Evolutionary conservation across 2,113 vertebrate species (phyloP).

Genomic region (Manacus vitellinus): DNA sequence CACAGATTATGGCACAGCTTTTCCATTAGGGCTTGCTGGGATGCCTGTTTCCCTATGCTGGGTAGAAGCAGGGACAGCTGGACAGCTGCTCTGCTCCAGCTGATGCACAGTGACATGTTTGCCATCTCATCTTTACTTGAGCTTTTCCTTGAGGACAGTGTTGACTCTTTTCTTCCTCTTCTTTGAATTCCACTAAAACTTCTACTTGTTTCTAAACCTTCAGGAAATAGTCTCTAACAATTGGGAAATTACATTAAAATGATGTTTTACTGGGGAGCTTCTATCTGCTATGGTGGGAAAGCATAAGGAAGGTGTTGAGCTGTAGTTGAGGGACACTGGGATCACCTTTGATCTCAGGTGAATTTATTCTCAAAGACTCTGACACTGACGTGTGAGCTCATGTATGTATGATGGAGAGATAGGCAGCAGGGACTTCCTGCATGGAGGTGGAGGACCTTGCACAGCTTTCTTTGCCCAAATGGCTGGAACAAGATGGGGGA

Average conservation of each 20-base stretch:
- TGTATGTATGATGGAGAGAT: background rate
- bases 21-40: background rate
- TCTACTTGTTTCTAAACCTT: background rate
- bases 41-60: background rate
- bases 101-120: background rate
- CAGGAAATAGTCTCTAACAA: background rate
- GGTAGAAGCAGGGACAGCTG: background rate
- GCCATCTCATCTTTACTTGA: background rate
- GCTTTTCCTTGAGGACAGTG: background rate
- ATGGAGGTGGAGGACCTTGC: background rate
- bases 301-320: background rate
- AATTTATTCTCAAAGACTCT: background rate
- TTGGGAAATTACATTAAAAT: background rate
- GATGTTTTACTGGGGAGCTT: background rate
- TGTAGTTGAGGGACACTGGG: background rate
- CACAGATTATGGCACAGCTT: background rate
- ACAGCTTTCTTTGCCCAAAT: background rate
- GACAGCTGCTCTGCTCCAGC: background rate
- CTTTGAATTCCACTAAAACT: background rate
- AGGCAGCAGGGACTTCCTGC: background rate
- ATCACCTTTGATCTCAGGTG: background rate
- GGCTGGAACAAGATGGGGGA: accelerated
- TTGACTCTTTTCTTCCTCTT: background rate
- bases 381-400: background rate
- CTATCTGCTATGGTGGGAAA: background rate